Evolutionary conservation across 2,888 invertebrate genomes (phyloP).

Genomic region (Himalopsyche tibetana): DNA sequence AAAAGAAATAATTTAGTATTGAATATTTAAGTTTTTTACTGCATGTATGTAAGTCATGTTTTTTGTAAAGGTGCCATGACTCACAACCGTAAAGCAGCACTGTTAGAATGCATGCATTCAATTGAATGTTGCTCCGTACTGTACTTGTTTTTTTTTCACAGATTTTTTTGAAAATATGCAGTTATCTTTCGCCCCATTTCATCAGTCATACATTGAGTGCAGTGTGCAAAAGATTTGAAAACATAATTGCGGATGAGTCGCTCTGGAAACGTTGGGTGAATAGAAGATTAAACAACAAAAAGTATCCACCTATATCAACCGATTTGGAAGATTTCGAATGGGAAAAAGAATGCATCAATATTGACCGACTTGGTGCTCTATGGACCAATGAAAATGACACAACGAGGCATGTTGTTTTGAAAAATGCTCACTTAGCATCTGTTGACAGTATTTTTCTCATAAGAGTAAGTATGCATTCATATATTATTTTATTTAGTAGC

Average conservation of each 20-base stretch:
- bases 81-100: background rate
- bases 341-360: conserved; percentile 78
- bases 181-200: conserved; percentile 77
- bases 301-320: conserved; percentile 71
- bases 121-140: too few relatives aligned
- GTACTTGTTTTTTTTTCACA: conserved; percentile 67
- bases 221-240: conserved; percentile 77
- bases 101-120: background rate
- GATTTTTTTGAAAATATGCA: conserved; percentile 80
- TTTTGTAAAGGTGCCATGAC: too few relatives aligned
- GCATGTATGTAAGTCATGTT: too few relatives aligned
- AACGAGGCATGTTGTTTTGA: conserved; percentile 74
- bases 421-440: conserved; percentile 78
- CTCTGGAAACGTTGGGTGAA: conserved; percentile 77
- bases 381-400: conserved; percentile 76
- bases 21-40: too few relatives aligned
- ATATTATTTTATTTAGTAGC: too few relatives aligned
- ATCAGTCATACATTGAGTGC: conserved; percentile 75
- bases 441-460: conserved; percentile 78
- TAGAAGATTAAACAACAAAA: conserved; percentile 70
- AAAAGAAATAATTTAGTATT: too few relatives aligned
- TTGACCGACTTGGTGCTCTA: conserved; percentile 77
- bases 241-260: conserved; percentile 77
- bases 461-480: conserved; percentile 72
- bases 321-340: conserved; percentile 74